A percentile compares a stretch with the other conserved stretches of the same genome.
Conservation (phyloP, 35 echinoderm and acorn worm species). For the Ophioderma brevispina region DNA sequence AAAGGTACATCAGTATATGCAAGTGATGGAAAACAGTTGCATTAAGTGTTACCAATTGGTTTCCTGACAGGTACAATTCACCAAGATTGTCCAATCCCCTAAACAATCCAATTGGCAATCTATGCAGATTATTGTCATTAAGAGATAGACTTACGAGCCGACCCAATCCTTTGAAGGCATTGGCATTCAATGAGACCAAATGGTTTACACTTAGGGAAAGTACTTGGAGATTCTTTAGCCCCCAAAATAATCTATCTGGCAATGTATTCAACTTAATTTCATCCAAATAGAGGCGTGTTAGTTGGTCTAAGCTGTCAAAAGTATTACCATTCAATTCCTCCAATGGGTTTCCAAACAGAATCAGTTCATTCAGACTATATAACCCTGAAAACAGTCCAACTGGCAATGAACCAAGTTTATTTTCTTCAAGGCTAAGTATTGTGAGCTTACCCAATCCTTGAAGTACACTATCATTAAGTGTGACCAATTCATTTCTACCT, state of each 20-base stretch:
- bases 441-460: not conserved
- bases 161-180: not conserved
- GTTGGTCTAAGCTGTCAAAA: not conserved
- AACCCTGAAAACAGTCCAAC: not conserved
- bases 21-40: not conserved
- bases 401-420: not conserved
- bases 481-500: not conserved
- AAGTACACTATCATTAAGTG: not conserved
- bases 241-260: not conserved
- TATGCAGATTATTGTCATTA: not conserved
- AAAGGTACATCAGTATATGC: too few relatives aligned
- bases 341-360: not conserved
- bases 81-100: not conserved
- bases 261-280: not conserved
- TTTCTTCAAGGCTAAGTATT: not conserved
- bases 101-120: not conserved
- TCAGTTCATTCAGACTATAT: not conserved
- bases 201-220: not conserved
- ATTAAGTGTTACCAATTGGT: not conserved
- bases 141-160: not conserved
- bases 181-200: not conserved
- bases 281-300: not conserved
- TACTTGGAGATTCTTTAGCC: not conserved
- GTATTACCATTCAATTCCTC: not conserved
- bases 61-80: not conserved